Evolutionary conservation across 2,797 vertebrate genomes (phyloP).

Genomic region (Denticeps clupeoides): DNA sequence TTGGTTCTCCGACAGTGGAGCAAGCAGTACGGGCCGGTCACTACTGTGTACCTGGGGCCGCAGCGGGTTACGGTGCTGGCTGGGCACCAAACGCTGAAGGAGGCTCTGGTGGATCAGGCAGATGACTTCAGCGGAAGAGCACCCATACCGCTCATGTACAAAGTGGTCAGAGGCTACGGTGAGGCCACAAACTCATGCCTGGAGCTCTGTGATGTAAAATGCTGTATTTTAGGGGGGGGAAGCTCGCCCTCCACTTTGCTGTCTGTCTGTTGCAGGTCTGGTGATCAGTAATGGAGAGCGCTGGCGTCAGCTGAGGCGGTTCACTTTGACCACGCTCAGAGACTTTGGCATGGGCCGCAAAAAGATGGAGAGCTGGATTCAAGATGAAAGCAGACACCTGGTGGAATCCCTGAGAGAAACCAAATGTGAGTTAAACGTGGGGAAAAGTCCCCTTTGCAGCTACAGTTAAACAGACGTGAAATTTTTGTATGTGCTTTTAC

Average conservation of each 20-base stretch:
- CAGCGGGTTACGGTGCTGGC: constrained; percentile 50
- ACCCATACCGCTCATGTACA: constrained; percentile 22
- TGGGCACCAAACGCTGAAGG: constrained; percentile 55
- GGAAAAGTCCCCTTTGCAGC: no score
- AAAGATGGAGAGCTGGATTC: constrained; percentile 49
- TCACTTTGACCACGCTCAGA: constrained; percentile 41
- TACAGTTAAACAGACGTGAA: no score
- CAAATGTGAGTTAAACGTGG: constrained; percentile 9
- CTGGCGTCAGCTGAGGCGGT: constrained; percentile 43
- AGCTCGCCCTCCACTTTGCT: background rate
- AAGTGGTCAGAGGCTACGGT: constrained; percentile 42
- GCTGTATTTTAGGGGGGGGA: background rate
- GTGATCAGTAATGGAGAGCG: constrained; percentile 39
- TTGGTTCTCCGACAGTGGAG: no score
- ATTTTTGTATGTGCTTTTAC: no score
- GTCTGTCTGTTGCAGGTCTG: constrained; percentile 32
- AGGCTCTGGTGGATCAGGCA: constrained; percentile 60
- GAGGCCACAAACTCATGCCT: constrained; percentile 1
- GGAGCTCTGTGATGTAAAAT: background rate
- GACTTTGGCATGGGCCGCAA: constrained; percentile 54
- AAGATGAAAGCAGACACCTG: constrained; percentile 40
- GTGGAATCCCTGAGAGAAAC: constrained; percentile 10
- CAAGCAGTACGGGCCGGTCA: constrained; percentile 53
- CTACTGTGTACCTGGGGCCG: constrained; percentile 54
- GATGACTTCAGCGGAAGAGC: constrained; percentile 56